phyloP scores from a whole-genome alignment of 2,113 vertebrate genomes.

The Epinephelus lanceolatus region DNA sequence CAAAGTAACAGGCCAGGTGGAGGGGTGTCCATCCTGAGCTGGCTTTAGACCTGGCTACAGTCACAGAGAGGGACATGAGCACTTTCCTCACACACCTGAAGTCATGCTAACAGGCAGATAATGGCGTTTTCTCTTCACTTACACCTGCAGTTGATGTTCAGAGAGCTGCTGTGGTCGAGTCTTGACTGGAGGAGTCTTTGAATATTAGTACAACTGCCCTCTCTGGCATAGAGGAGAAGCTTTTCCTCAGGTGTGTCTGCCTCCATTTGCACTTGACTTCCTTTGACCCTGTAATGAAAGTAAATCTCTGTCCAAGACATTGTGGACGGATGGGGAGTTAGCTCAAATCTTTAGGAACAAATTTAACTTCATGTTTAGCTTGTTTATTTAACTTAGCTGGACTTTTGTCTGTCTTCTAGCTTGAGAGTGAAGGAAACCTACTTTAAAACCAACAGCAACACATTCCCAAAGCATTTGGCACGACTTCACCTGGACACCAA shows the following conservation, averaged over 20 bases:
- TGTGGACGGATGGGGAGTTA: background rate
- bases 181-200: slow-evolving; percentile 82
- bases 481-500: background rate
- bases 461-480: background rate
- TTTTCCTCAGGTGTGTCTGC: slow-evolving; percentile 81
- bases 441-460: background rate
- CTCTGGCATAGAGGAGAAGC: slow-evolving; percentile 87
- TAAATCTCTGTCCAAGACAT: background rate
- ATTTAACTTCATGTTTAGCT: background rate
- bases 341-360: background rate
- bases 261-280: slow-evolving; percentile 51
- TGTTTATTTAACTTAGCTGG: background rate
- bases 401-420: background rate
- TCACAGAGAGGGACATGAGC: background rate
- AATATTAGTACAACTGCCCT: slow-evolving; percentile 85
- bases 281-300: background rate
- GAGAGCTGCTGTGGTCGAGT: slow-evolving; percentile 68
- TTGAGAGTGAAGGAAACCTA: background rate
- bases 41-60: slow-evolving; percentile 86
- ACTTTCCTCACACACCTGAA: background rate
- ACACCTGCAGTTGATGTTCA: slow-evolving; percentile 92
- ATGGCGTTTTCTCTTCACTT: slow-evolving; percentile 30
- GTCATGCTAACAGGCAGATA: background rate
- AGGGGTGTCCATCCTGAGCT: slow-evolving; percentile 92
- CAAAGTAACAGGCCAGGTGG: slow-evolving; percentile 92